A percentile compares a stretch with the other conserved stretches of the same genome.
Evolutionary conservation across 30 jellyfish, hydroid and myxozoan genomes (phyloP).

Genomic region (Hydractinia echinata): DNA sequence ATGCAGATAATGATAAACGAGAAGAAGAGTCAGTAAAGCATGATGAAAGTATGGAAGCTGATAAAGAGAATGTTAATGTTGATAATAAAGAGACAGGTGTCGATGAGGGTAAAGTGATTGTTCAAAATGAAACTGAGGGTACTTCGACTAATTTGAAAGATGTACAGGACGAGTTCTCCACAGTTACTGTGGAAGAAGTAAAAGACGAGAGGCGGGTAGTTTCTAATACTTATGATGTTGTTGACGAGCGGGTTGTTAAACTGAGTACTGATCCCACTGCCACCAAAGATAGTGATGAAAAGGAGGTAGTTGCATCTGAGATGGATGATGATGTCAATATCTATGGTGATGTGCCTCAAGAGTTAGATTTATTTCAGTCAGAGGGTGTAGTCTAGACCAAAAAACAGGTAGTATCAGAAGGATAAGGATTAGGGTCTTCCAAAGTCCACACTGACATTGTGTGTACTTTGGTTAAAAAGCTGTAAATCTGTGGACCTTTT

Average conservation of each 20-base stretch:
- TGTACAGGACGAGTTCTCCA: slow-evolving; percentile 3
- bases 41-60: slow-evolving; percentile 15
- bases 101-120: background rate
- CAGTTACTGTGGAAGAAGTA: slow-evolving; percentile 25
- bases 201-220: slow-evolving; percentile 7
- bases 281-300: slow-evolving; percentile 1
- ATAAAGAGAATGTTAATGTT: background rate
- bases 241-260: slow-evolving; percentile 36
- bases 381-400: slow-evolving; percentile 6
- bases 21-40: slow-evolving; percentile 21
- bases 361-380: slow-evolving; percentile 10
- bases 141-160: background rate
- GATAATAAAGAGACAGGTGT: slow-evolving; percentile 6
- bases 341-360: slow-evolving; percentile 18
- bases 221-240: slow-evolving; percentile 25
- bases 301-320: background rate
- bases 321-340: slow-evolving; percentile 34
- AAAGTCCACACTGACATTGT: no score
- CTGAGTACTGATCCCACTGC: slow-evolving; percentile 1
- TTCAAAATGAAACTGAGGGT: background rate
- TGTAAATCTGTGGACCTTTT: no score
- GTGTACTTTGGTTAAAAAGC: no score
- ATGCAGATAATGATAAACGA: slow-evolving; percentile 46
- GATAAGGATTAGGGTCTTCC: no score
- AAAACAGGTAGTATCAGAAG: background rate